Percentiles rank a stretch among this genome's conserved stretches.
Conservation (phyloP, 1,140 invertebrate genomes). For the Amyelois transitella region DNA sequence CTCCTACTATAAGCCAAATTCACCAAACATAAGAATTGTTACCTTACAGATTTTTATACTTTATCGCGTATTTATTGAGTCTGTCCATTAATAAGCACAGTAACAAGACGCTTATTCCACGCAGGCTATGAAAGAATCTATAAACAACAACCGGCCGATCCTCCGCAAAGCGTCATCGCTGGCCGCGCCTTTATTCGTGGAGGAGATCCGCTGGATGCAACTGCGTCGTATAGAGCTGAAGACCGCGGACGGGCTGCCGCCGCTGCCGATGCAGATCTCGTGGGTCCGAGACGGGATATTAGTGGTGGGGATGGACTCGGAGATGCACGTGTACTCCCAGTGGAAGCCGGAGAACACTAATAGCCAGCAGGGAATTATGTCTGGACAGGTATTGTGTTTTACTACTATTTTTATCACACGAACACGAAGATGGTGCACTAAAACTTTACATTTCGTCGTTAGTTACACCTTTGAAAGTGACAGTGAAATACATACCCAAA, state of each 20-base stretch:
- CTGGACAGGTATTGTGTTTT: constrained; percentile 34
- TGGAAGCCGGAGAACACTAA: constrained; percentile 88
- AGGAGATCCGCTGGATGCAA: constrained; percentile 97
- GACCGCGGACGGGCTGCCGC: constrained; percentile 96
- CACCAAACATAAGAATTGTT: too few species aligned
- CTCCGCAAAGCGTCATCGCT: constrained; percentile 90
- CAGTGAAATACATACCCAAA: too few species aligned
- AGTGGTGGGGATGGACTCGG: constrained; percentile 99
- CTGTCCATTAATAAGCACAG: too few species aligned
- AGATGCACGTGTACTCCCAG: constrained; percentile 99
- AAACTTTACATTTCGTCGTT: too few species aligned
- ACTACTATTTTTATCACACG: too few species aligned
- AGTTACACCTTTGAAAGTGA: too few species aligned
- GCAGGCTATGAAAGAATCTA: constrained; percentile 85
- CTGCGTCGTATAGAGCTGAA: constrained; percentile 91
- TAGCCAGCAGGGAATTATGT: constrained; percentile 27
- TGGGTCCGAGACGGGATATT: constrained; percentile 99
- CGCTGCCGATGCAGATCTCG: constrained; percentile 97
- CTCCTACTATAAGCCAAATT: not conserved
- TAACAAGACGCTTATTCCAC: too few species aligned
- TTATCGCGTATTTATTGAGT: too few species aligned
- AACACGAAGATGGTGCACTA: too few species aligned
- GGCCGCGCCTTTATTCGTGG: constrained; percentile 87
- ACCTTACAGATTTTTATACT: too few species aligned
- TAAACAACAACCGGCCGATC: constrained; percentile 86